Evolutionary conservation across 2,113 vertebrate genomes (phyloP).

Genomic region (Panthera uncia): DNA sequence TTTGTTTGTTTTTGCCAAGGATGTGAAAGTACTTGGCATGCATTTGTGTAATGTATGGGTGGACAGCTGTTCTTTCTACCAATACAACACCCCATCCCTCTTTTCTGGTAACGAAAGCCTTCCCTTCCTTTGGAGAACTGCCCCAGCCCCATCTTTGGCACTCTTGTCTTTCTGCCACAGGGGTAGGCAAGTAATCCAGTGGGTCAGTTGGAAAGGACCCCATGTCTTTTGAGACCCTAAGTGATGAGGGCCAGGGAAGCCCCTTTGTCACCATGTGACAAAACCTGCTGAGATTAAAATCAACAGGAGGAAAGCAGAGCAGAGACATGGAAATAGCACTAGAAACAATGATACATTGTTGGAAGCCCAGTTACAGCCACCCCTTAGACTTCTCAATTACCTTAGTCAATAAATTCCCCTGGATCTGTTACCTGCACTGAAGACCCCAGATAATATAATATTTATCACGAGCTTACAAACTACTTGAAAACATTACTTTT

Average conservation of each 20-base stretch:
- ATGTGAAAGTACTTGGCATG: background rate
- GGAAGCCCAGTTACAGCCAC: background rate
- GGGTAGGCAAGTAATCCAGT: background rate
- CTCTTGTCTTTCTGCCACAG: background rate
- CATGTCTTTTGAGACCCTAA: background rate
- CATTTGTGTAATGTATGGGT: background rate
- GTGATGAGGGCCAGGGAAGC: background rate
- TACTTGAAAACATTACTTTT: background rate
- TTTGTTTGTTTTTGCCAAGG: background rate
- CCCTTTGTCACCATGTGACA: background rate
- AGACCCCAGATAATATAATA: background rate
- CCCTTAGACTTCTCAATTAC: background rate
- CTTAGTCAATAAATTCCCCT: background rate
- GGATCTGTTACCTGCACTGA: background rate
- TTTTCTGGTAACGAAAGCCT: constrained; percentile 7
- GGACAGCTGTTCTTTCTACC: constrained; percentile 28
- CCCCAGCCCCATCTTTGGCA: background rate
- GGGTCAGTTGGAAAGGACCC: background rate
- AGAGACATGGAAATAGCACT: background rate
- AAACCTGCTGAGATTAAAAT: constrained; percentile 38
- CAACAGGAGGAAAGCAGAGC: background rate
- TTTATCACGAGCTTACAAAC: constrained; percentile 20
- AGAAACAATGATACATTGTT: background rate
- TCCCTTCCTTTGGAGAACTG: constrained; percentile 6
- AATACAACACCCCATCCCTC: background rate